A percentile compares a stretch with the other conserved stretches of the same genome.
Evolutionary conservation across 1,140 invertebrate genomes (phyloP).

Genomic region (Drosophila ananassae): DNA sequence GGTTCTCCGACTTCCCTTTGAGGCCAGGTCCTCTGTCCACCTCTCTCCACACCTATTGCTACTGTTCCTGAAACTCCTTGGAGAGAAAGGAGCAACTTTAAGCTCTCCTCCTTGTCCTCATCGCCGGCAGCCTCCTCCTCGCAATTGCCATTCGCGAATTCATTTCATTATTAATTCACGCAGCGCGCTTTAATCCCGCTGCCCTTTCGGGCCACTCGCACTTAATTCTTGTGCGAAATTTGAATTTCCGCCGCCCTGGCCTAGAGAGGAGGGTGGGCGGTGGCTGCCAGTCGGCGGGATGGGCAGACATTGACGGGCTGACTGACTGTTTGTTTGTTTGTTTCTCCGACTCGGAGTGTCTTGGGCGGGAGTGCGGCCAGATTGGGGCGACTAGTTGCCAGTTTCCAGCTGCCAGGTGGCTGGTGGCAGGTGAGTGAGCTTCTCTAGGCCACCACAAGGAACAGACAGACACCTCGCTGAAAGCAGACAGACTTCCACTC

Average conservation of each 20-base stretch:
- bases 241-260: constrained; percentile 52
- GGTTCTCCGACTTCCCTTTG: no score
- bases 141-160: constrained; percentile 35
- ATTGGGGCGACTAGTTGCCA: no score
- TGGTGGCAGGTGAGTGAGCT: constrained; percentile 3
- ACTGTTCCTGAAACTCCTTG: no score
- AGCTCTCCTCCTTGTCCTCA: background rate
- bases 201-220: constrained; percentile 43
- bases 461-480: constrained; percentile 17
- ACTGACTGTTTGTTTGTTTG: background rate
- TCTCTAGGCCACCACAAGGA: constrained; percentile 27
- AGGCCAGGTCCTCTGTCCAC: no score
- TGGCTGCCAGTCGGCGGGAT: no score
- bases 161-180: constrained; percentile 64
- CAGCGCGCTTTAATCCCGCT: constrained; percentile 30
- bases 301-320: no score
- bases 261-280: no score
- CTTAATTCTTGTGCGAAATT: constrained; percentile 66
- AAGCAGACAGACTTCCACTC: no score
- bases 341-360: no score
- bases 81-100: background rate
- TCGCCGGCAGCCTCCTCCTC: constrained; percentile 1
- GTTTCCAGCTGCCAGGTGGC: no score
- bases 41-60: background rate
- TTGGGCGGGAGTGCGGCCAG: background rate